A percentile compares a stretch with the other conserved stretches of the same genome.
Evolutionary conservation across 2,797 vertebrate species (phyloP).

Genomic region (Chaunax sp.): DNA sequence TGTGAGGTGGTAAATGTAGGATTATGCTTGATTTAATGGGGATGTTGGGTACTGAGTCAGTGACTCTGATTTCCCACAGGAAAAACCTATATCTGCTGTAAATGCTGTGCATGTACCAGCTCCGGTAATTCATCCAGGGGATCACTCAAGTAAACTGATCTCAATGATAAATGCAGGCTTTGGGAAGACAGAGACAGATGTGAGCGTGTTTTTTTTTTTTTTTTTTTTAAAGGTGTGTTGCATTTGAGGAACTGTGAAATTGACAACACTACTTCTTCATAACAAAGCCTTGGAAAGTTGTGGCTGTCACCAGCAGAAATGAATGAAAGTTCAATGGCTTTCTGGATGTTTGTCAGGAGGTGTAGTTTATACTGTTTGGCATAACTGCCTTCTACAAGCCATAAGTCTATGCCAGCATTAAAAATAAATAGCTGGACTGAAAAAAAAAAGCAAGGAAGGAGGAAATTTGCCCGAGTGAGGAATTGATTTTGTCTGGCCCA

Average conservation of each 20-base stretch:
- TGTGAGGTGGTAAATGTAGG: conserved; percentile 57
- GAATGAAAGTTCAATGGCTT: conserved; percentile 78
- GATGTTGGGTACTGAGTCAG: conserved; percentile 67
- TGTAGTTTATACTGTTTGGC: conserved; percentile 75
- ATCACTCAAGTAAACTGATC: conserved; percentile 80
- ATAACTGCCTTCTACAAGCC: conserved; percentile 68
- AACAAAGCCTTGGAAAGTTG: conserved; percentile 78
- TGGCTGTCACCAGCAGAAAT: conserved; percentile 69
- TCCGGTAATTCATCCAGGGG: conserved; percentile 71
- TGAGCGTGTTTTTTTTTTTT: conserved; percentile 8
- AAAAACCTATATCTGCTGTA: conserved; percentile 66
- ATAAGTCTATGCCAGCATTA: conserved; percentile 80
- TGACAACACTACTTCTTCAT: conserved; percentile 67
- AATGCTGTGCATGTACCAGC: conserved; percentile 68
- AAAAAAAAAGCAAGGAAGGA: conserved; percentile 62
- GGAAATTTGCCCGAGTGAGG: conserved; percentile 82
- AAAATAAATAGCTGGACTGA: conserved; percentile 79
- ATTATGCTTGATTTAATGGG: conserved; percentile 75
- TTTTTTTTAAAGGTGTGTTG: conserved; percentile 17
- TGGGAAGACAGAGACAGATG: conserved; percentile 72
- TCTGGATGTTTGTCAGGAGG: conserved; percentile 78
- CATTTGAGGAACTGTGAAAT: conserved; percentile 67
- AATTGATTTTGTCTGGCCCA: conserved; percentile 84
- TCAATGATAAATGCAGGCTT: conserved; percentile 71
- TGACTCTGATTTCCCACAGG: conserved; percentile 82